Evolutionary conservation across 2,888 invertebrate genomes (phyloP).

Genomic region (Drosophila maculinotata): DNA sequence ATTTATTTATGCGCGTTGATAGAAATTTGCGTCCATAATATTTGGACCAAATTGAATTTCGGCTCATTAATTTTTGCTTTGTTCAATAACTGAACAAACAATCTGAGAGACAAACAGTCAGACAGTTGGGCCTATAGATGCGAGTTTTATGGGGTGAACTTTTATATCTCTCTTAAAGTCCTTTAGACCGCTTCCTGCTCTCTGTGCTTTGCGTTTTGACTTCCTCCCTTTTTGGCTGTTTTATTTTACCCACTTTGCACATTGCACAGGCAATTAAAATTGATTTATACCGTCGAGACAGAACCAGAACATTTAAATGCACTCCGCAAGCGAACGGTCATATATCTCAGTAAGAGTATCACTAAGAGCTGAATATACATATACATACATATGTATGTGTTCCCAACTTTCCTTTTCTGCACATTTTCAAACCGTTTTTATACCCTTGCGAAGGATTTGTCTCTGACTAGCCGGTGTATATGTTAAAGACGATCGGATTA

Average conservation of each 20-base stretch:
- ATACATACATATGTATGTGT: background rate
- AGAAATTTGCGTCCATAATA: conserved; percentile 52
- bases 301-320: conserved; percentile 73
- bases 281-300: conserved; percentile 78
- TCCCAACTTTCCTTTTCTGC: conserved; percentile 48
- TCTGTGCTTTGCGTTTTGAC: conserved; percentile 10
- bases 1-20: conserved; percentile 69
- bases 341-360: conserved; percentile 51
- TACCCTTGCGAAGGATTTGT: too few relatives aligned
- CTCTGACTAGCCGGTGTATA: too few relatives aligned
- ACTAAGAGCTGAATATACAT: conserved; percentile 10
- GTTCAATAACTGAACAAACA: conserved; percentile 35
- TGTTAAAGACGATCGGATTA: too few relatives aligned
- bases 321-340: conserved; percentile 52
- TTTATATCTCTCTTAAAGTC: conserved; percentile 18
- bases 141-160: conserved; percentile 25
- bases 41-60: conserved; percentile 61
- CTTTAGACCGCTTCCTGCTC: conserved; percentile 33
- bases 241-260: conserved; percentile 66
- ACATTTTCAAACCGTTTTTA: background rate
- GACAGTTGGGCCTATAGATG: background rate
- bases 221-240: conserved; percentile 36
- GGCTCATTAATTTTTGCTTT: conserved; percentile 61
- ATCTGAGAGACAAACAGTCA: background rate
- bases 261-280: conserved; percentile 77